A percentile compares a stretch with the other conserved stretches of the same genome.
These are phyloP conservation scores for Ptilorrhoa leucosticta DNA, from an alignment of 2,113 vertebrate species.

Conservation along the genomic window DNA sequence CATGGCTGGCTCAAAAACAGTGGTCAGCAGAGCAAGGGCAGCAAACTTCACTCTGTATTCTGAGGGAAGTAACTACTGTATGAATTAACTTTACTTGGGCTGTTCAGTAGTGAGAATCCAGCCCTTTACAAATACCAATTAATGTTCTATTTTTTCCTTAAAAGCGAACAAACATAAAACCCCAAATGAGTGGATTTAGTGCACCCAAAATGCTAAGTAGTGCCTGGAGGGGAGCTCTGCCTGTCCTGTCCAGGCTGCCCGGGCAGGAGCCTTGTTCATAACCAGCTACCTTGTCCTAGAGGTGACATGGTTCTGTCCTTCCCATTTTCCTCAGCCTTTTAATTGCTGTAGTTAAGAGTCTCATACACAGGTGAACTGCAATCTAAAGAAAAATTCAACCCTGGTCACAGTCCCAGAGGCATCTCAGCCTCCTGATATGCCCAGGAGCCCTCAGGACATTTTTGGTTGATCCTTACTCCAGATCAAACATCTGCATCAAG, in stretches of 20 bases:
- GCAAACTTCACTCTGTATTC: conserved; percentile 3
- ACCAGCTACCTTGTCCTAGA: background rate
- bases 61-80: background rate
- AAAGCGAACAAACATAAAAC: background rate
- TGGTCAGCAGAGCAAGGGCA: background rate
- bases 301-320: background rate
- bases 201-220: background rate
- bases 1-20: background rate
- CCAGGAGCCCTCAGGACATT: background rate
- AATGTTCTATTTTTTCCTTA: conserved; percentile 23
- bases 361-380: background rate
- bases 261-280: background rate
- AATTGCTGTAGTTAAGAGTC: background rate
- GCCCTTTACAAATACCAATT: conserved; percentile 24
- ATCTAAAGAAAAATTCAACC: background rate
- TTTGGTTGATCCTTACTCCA: background rate
- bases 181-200: background rate
- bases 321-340: background rate
- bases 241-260: background rate
- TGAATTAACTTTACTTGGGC: background rate
- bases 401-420: background rate
- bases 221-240: background rate
- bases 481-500: background rate
- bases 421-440: background rate
- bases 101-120: background rate